Conservation (phyloP, 2,888 invertebrate species). For the Panzeria rudis region DNA sequence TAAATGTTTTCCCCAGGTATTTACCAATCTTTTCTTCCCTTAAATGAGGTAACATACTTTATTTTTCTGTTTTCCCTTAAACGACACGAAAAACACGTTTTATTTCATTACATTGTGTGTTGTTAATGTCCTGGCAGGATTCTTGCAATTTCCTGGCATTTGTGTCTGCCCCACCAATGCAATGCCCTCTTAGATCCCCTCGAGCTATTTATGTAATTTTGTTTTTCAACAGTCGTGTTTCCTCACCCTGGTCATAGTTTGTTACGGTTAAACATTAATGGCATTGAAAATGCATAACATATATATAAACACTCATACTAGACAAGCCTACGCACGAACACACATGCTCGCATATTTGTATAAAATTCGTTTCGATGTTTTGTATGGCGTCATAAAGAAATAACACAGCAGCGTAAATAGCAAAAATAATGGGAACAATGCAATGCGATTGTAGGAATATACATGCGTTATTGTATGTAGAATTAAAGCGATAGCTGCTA, state of each 20-base stretch:
- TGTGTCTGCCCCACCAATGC: conserved; percentile 28
- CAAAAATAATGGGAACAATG: conserved; percentile 52
- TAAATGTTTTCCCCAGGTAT: not conserved
- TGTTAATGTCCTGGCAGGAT: conserved; percentile 59
- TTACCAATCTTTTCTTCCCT: not conserved
- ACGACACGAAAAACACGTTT: conserved; percentile 43
- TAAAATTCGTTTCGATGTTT: conserved; percentile 59
- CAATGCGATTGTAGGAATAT: conserved; percentile 22
- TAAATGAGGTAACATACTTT: not conserved
- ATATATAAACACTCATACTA: conserved; percentile 4
- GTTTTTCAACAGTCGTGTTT: not conserved
- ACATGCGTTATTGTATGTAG: conserved; percentile 8
- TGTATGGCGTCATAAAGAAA: conserved; percentile 47
- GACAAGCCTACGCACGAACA: not conserved
- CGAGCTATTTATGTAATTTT: conserved; percentile 47
- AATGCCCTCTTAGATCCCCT: conserved; percentile 17
- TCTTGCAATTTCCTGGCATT: conserved; percentile 68
- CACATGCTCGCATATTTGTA: not conserved
- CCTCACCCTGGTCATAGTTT: conserved; percentile 37
- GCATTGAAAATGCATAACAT: conserved; percentile 66
- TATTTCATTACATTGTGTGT: conserved; percentile 41
- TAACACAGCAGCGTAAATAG: conserved; percentile 47
- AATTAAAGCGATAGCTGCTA: not conserved
- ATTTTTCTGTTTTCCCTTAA: not conserved
- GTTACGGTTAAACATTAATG: conserved; percentile 68